phyloP scores from a whole-genome alignment of 2,888 invertebrate species.

The Trissolcus brochymenae region DNA sequence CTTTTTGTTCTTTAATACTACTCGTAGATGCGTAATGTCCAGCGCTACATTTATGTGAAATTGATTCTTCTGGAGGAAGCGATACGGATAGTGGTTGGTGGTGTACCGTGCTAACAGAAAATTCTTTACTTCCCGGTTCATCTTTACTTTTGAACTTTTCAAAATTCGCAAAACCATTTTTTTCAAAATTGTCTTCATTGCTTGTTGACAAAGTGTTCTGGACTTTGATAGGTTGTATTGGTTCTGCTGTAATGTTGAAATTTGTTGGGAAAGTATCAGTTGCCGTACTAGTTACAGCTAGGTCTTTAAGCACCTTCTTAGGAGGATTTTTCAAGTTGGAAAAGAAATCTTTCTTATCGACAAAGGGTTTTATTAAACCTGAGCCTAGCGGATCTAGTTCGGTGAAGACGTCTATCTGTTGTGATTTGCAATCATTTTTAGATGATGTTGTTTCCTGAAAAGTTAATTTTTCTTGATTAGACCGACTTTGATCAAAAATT shows the following conservation, averaged over 20 bases:
- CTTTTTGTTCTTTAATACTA: slow-evolving; percentile 56
- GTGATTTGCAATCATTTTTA: slow-evolving; percentile 66
- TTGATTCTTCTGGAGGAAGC: slow-evolving; percentile 81
- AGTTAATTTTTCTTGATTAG: not conserved
- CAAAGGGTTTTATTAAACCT: slow-evolving; percentile 92
- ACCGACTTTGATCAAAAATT: too few species aligned
- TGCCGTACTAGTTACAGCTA: slow-evolving; percentile 78
- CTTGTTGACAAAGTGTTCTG: slow-evolving; percentile 53
- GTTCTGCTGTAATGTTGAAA: slow-evolving; percentile 66
- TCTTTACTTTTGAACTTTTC: slow-evolving; percentile 62
- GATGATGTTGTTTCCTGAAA: slow-evolving; percentile 60
- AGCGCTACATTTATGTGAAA: slow-evolving; percentile 68
- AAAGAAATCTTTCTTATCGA: slow-evolving; percentile 97
- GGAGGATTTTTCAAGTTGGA: slow-evolving; percentile 96
- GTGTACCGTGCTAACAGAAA: slow-evolving; percentile 67
- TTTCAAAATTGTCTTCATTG: slow-evolving; percentile 76
- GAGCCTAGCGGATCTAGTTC: slow-evolving; percentile 95
- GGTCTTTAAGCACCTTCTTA: slow-evolving; percentile 93
- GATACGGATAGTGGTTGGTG: slow-evolving; percentile 84
- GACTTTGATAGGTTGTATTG: slow-evolving; percentile 63
- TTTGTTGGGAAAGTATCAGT: slow-evolving; percentile 72
- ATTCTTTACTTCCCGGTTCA: slow-evolving; percentile 46
- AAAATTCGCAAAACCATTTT: slow-evolving; percentile 74
- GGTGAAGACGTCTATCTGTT: slow-evolving; percentile 88
- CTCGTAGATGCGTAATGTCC: slow-evolving; percentile 32